Evolutionary conservation across 1,140 invertebrate genomes (phyloP).

Genomic region (Drosophila ambigua): DNA sequence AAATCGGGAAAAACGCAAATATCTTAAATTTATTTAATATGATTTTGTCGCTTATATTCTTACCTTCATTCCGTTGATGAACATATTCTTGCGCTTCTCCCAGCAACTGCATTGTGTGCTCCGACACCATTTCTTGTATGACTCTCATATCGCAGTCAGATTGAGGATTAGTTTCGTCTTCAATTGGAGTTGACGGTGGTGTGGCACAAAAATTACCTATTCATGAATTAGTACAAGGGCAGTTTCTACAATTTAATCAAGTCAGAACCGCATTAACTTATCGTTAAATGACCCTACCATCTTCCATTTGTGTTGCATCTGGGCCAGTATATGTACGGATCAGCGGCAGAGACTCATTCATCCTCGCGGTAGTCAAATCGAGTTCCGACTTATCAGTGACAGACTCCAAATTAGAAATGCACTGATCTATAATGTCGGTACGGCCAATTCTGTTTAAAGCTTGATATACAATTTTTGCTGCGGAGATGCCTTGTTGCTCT

Average conservation of each 20-base stretch:
- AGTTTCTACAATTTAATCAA: too few relatives aligned
- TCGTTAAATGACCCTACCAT: too few relatives aligned
- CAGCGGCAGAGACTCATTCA: too few relatives aligned
- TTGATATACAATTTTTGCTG: slow-evolving; percentile 91
- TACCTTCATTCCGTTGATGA: slow-evolving; percentile 19
- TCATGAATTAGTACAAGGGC: neutral
- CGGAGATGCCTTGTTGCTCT: slow-evolving; percentile 86
- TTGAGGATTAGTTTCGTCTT: slow-evolving; percentile 9
- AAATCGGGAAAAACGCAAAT: neutral
- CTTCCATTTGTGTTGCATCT: too few relatives aligned
- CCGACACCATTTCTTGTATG: slow-evolving; percentile 23
- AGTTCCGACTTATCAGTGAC: slow-evolving; percentile 92
- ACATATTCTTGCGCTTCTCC: slow-evolving; percentile 35
- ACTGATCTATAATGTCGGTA: slow-evolving; percentile 90
- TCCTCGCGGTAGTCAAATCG: slow-evolving; percentile 86
- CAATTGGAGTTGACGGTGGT: slow-evolving; percentile 10
- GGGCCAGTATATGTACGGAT: too few relatives aligned
- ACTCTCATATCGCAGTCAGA: slow-evolving; percentile 17
- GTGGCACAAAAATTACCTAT: slow-evolving; percentile 13
- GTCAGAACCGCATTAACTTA: too few relatives aligned
- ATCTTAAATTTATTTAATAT: neutral
- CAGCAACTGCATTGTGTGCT: slow-evolving; percentile 30
- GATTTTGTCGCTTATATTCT: slow-evolving; percentile 14
- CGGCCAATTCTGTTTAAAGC: slow-evolving; percentile 93
- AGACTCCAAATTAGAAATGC: slow-evolving; percentile 91